Base-by-base conservation (phyloP, 2,888 invertebrate species). In the Pachycephus smyrnensis region DNA sequence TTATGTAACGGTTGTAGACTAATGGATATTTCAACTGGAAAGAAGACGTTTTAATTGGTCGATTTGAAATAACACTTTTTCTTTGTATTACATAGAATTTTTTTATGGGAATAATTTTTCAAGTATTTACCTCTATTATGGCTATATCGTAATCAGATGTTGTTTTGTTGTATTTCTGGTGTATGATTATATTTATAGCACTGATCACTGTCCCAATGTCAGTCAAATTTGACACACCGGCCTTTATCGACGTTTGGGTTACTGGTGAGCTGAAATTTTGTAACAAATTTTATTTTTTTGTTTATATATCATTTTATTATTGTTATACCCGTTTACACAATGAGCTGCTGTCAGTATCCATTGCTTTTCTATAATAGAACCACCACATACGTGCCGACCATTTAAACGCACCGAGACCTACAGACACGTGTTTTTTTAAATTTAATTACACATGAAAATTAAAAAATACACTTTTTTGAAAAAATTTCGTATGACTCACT, bases 281-380 rank as follows among this genome's bases (percentile, higher is more conserved):
- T 76, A 32, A 68, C 32, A 75, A 68, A 12, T 79, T 12, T 37
- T 37, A 1, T 40, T 15, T 4, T 23, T n/a, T 32, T 71, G 3
- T 11, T 30, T 30, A 0, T 32, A 75, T 78, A 78, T 23, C 23
- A 73, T 75, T 32, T n/a, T 40, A 33, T 35, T 9, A 6, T 37
- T 33, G 30, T 82, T 80, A 85, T 85, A 82, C 78, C 73, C 74
- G 11, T 82, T 71, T 11, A 89, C 84, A 80, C 90, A 91, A 83
- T 91, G 91, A 69, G 87, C 91, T 40, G 90, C 91, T 12, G 90
- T 90, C 78, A 91, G 36, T 73, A 86, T 84, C 89, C 89, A 91
- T 73, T 86, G 80, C 75, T 84, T 83, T 75, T 85, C 84, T 82
- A 91, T 88, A 75, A 91, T 87, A 33, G 90, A 86, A 69, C 88